A percentile compares a stretch with the other conserved stretches of the same genome.
Conservation (phyloP, 2,113 vertebrate species). For the Anser brachyrhynchus region DNA sequence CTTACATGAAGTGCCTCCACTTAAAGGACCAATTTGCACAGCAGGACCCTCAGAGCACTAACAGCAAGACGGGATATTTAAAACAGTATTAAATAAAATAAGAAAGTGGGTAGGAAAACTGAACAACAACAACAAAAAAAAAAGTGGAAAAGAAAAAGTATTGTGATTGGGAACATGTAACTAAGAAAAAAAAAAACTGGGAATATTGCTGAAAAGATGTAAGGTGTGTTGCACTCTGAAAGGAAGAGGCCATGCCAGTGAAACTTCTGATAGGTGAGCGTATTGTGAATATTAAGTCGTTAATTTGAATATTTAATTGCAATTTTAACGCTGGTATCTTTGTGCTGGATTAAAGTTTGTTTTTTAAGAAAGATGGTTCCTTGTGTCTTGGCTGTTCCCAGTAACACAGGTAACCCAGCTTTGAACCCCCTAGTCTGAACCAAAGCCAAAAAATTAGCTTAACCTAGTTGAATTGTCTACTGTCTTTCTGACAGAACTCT, state of each 20-base stretch:
- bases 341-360: not conserved
- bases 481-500: not conserved
- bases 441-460: not conserved
- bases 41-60: conserved; percentile 14
- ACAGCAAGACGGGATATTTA: conserved; percentile 32
- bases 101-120: not conserved
- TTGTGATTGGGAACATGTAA: not conserved
- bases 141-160: not conserved
- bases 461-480: not conserved
- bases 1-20: conserved; percentile 22
- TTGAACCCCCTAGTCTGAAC: not conserved
- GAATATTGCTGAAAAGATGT: not conserved
- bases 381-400: not conserved
- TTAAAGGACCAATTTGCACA: conserved; percentile 47
- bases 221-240: not conserved
- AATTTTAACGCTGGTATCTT: not conserved
- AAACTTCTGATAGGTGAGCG: not conserved
- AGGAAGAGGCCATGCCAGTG: not conserved
- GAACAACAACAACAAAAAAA: not conserved
- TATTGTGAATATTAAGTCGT: not conserved
- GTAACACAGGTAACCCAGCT: not conserved
- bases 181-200: not conserved
- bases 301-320: not conserved
- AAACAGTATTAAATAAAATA: conserved; percentile 17
- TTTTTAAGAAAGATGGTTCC: not conserved